Conservation (phyloP, 2,113 vertebrate genomes). For the Seriola aureovittata region DNA sequence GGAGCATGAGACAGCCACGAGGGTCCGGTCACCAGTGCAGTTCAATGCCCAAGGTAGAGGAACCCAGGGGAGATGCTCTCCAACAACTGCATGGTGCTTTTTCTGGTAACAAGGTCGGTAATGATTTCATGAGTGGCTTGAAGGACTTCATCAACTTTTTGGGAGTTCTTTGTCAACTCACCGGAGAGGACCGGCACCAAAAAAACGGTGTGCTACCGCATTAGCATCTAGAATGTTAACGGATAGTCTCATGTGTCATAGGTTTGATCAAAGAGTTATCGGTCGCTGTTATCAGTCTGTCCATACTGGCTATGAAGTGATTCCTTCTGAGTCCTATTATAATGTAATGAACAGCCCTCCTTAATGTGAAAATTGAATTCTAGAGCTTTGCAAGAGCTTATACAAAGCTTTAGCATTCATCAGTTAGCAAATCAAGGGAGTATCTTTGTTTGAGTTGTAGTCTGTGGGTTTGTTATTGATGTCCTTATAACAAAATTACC, state of each 20-base stretch:
- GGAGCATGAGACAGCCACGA: slow-evolving; percentile 64
- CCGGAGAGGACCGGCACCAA: slow-evolving; percentile 12
- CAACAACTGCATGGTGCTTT: slow-evolving; percentile 6
- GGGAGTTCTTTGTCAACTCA: slow-evolving; percentile 20
- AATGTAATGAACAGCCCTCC: neutral
- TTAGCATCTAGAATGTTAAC: neutral
- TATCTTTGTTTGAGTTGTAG: neutral
- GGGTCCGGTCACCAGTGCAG: slow-evolving; percentile 46
- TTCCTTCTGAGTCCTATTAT: neutral
- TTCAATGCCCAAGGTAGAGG: slow-evolving; percentile 36
- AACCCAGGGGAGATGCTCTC: slow-evolving; percentile 33
- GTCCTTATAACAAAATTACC: neutral
- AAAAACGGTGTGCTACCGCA: slow-evolving; percentile 3
- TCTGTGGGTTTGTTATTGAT: neutral
- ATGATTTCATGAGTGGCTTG: slow-evolving; percentile 35
- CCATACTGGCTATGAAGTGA: neutral
- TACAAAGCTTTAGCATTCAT: neutral
- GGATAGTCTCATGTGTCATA: neutral
- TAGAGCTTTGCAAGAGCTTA: neutral
- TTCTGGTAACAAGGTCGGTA: slow-evolving; percentile 16
- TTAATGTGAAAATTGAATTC: neutral
- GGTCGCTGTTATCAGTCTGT: slow-evolving; percentile 18
- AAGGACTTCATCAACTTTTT: slow-evolving; percentile 27
- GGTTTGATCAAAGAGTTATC: neutral
- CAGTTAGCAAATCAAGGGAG: slow-evolving; percentile 1